Evolutionary conservation across 35 echinoderm and acorn worm species (phyloP).

Genomic region (Acanthaster planci): DNA sequence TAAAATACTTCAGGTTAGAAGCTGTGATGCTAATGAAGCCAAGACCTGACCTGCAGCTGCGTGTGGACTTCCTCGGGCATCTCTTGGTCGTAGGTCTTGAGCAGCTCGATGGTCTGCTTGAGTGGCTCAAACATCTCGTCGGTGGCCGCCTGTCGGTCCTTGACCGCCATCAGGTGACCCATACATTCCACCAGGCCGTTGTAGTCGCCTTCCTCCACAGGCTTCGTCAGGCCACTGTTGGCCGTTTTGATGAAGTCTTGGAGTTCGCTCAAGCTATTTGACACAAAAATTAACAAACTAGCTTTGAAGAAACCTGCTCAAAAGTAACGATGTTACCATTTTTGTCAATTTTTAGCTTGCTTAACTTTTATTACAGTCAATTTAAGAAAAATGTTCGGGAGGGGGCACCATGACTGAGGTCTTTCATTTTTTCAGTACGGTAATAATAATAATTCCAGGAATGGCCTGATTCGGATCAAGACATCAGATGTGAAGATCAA

Average conservation of each 20-base stretch:
- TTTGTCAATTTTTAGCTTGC: too few relatives aligned
- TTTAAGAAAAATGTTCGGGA: too few relatives aligned
- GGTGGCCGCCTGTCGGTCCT: conserved; percentile 83
- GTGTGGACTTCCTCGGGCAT: conserved; percentile 98
- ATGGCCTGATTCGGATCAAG: too few relatives aligned
- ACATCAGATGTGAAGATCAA: not conserved
- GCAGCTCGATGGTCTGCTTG: conserved; percentile 90
- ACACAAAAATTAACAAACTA: not conserved
- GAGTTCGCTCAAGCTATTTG: conserved; percentile 79
- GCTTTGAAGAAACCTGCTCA: too few relatives aligned
- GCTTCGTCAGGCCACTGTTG: conserved; percentile 65
- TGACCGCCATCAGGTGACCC: conserved; percentile 92
- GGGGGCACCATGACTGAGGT: too few relatives aligned
- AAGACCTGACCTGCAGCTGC: conserved; percentile 80
- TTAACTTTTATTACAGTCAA: too few relatives aligned
- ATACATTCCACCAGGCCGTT: conserved; percentile 83
- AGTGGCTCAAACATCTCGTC: conserved; percentile 99
- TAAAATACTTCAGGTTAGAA: too few relatives aligned
- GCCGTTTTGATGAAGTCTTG: conserved; percentile 97
- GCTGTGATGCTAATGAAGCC: conserved; percentile 1
- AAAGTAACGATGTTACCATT: too few relatives aligned
- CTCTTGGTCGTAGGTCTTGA: conserved; percentile 98
- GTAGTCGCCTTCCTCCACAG: conserved; percentile 93
- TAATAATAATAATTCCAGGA: too few relatives aligned
- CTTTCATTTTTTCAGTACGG: too few relatives aligned